Evolutionary conservation across 2,888 invertebrate species (phyloP).

Genomic region (Macrophya alboannulata): DNA sequence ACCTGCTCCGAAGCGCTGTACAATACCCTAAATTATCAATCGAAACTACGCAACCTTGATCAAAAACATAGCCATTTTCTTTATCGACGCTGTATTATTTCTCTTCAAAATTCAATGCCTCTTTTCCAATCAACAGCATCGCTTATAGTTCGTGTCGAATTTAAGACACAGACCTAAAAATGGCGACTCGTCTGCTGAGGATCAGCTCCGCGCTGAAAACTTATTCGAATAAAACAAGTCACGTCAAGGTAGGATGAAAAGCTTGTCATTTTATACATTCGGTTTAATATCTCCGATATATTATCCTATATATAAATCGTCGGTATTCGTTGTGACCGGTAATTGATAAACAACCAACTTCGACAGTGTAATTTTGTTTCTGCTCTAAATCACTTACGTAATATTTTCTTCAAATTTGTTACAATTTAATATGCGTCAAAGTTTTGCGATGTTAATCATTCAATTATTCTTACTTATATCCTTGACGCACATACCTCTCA

Average conservation of each 20-base stretch:
- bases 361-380: slow-evolving; percentile 15
- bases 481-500: not conserved
- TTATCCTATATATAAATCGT: not conserved
- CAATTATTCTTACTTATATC: not conserved
- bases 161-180: slow-evolving; percentile 67
- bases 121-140: not conserved
- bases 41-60: not conserved
- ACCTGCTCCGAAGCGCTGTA: too few relatives aligned
- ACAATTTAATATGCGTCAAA: not conserved
- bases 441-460: not conserved
- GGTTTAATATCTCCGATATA: not conserved
- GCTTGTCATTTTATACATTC: not conserved
- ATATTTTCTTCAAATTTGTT: not conserved
- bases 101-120: not conserved
- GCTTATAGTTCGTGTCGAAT: not conserved
- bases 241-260: slow-evolving; percentile 72
- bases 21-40: not conserved
- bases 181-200: slow-evolving; percentile 79
- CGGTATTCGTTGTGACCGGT: not conserved
- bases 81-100: not conserved
- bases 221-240: slow-evolving; percentile 74
- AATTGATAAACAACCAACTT: not conserved
- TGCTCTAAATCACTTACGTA: slow-evolving; percentile 43
- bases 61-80: not conserved
- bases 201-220: slow-evolving; percentile 75